A percentile compares a stretch with the other conserved stretches of the same genome.
Conservation (phyloP, 2,797 vertebrate species). For the Tenualosa ilisha region DNA sequence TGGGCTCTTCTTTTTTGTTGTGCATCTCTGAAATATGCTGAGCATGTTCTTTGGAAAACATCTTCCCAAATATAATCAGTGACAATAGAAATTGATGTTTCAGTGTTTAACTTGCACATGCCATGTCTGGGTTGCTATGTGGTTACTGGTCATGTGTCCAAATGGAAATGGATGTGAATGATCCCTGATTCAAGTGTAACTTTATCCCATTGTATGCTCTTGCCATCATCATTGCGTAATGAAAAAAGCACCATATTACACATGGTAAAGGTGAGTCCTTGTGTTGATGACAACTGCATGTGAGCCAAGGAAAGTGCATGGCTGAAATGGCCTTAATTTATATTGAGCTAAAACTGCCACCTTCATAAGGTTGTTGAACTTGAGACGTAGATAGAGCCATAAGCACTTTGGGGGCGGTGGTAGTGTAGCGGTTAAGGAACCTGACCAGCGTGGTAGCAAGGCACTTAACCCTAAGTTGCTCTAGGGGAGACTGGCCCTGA, state of each 20-base stretch:
- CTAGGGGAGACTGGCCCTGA: no score
- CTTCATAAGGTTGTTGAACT: neutral
- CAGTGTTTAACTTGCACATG: neutral
- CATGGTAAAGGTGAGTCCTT: neutral
- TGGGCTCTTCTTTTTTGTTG: conserved; percentile 28
- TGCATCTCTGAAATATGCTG: neutral
- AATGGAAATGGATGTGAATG: neutral
- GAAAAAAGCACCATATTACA: neutral
- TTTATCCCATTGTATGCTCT: neutral
- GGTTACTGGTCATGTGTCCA: neutral
- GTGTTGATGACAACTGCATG: neutral
- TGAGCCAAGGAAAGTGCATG: no score
- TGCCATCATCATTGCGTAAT: neutral
- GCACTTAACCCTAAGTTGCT: no score
- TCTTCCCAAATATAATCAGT: conserved; percentile 26
- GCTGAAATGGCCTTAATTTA: neutral
- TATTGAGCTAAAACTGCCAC: neutral
- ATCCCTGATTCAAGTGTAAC: neutral
- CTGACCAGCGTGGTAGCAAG: no score
- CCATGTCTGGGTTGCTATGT: neutral
- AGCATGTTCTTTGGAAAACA: conserved; percentile 4
- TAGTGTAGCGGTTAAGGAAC: no score
- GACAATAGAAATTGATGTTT: neutral
- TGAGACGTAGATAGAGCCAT: neutral
- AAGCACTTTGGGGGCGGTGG: no score